These are phyloP conservation scores for Circaetus cinerascens DNA, from an alignment of 2,113 vertebrate genomes.

Conservation along the genomic window DNA sequence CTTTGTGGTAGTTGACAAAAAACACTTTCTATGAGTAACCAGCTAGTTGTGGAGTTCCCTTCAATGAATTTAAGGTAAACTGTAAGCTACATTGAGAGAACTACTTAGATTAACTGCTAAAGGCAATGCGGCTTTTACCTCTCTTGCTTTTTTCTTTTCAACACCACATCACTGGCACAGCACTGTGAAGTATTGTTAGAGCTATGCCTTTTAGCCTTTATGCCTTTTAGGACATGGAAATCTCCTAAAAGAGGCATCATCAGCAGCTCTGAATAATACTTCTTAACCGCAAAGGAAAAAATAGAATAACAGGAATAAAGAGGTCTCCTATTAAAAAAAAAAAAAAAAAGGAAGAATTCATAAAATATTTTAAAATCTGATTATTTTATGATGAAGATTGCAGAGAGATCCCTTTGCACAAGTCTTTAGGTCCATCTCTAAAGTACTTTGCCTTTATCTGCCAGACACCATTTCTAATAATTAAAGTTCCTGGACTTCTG, in stretches of 20 bases:
- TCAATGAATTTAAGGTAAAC: neutral
- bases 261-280: neutral
- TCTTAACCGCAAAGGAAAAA: neutral
- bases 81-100: neutral
- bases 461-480: neutral
- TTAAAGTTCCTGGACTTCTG: neutral
- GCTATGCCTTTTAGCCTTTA: neutral
- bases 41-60: neutral
- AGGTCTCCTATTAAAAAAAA: neutral
- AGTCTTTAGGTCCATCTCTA: neutral
- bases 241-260: neutral
- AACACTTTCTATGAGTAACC: neutral
- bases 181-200: neutral
- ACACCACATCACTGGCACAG: neutral
- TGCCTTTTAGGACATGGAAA: neutral
- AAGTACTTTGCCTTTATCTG: neutral
- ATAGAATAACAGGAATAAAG: neutral
- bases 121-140: neutral
- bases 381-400: neutral
- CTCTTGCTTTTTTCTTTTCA: neutral
- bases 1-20: neutral
- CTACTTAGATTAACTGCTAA: neutral
- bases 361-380: neutral
- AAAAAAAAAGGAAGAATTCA: neutral
- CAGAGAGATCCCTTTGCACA: neutral